Evolutionary conservation across 2,113 vertebrate species (phyloP), one percentile per base, ranked within the genome.

Genomic region (Silurus glanis): DNA sequence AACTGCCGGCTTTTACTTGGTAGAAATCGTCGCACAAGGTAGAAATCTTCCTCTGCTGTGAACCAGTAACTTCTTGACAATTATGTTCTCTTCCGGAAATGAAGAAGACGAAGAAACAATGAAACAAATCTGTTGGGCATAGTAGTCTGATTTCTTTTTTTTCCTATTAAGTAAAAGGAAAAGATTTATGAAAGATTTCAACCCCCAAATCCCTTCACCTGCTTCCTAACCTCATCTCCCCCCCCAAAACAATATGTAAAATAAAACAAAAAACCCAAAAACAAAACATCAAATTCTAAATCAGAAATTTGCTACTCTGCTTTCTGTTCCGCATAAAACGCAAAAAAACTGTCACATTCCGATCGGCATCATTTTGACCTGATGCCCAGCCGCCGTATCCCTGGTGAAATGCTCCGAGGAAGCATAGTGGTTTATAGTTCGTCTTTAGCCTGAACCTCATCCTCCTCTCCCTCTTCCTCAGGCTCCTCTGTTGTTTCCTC

Each of bases 341-440:
- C 59, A 67, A 55, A 58, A 28, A 82, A 25, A 85, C 7, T 59
- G 86, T 83, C 80, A 16, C 79, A 71, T 75, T 74, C 51, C 84
- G 25, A 61, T 64, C 28, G 51, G 56, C 47, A 76, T 74, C 62
- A 14, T 13, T 82, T 28, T 62, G 14, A 61, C 86, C 17, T 5
- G 56, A 86, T 66, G 58, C 82, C 66, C 61, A 83, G 51, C 62
- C 75, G 81, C 62, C 53, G 85, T 55, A 66, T 87, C 51, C 66
- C 17, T 90, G 83, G 80, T 53, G 62, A 55, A 5, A 45, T 61
- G 56, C 9, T 17, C 78, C 47, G 66, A 59, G 13, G 56, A 53
- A 79, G 51, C 83, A 72, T 85, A 86, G 75, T 82, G 55, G 53
- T 76, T 94, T 93, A 96, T 88, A 96, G 94, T 93, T 96, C 95